Conservation (phyloP, 2,888 invertebrate species). For the Heteropelma amictum region DNA sequence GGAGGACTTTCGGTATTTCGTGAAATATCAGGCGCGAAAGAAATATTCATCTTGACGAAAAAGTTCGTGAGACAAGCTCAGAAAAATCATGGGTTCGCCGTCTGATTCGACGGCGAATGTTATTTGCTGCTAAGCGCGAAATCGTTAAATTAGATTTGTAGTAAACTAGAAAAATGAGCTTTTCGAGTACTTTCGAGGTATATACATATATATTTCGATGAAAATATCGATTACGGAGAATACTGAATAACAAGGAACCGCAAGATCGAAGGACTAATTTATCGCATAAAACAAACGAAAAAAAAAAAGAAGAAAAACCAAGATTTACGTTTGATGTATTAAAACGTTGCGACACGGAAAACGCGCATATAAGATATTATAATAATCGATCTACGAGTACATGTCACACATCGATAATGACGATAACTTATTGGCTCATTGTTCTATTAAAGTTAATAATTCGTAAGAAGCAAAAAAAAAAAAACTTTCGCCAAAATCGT, state of each 20-base stretch:
- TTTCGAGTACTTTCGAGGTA: constrained; percentile 36
- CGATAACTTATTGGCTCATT: constrained; percentile 6
- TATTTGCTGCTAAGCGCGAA: constrained; percentile 23
- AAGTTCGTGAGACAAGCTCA: neutral
- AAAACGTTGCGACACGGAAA: constrained; percentile 51
- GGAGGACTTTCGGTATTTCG: neutral
- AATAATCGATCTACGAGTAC: constrained; percentile 15
- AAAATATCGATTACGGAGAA: constrained; percentile 12
- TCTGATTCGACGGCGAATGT: constrained; percentile 34
- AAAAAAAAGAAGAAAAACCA: neutral
- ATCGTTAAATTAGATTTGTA: constrained; percentile 22
- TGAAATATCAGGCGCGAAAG: neutral
- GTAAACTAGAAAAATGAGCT: constrained; percentile 27
- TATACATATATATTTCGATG: neutral
- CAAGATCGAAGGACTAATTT: constrained; percentile 20
- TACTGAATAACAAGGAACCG: constrained; percentile 16
- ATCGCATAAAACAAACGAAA: too few relatives aligned
- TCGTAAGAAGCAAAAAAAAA: too few relatives aligned
- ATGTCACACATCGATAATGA: constrained; percentile 30
- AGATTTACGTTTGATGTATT: constrained; percentile 9
- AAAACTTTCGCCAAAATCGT: neutral
- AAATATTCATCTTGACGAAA: constrained; percentile 35
- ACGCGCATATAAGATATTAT: constrained; percentile 15
- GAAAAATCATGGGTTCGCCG: constrained; percentile 9
- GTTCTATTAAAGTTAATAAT: constrained; percentile 23